Conservation (phyloP, 35 echinoderm and acorn worm species). For the Strongylocentrotus purpuratus region DNA sequence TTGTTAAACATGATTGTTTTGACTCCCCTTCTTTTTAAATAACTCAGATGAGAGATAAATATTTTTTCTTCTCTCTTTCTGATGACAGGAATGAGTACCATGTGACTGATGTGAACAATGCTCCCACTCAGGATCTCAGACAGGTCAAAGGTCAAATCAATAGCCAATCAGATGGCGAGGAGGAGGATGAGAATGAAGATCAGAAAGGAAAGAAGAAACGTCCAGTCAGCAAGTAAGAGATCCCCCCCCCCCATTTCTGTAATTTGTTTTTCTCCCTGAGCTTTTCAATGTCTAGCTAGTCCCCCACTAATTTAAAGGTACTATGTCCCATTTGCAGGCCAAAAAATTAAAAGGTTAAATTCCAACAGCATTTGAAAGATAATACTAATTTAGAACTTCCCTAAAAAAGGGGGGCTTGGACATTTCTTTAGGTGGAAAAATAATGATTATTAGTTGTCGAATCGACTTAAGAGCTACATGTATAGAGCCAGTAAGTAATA, state of each 20-base stretch:
- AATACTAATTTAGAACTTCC: too few species aligned
- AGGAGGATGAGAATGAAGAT: constrained; percentile 47
- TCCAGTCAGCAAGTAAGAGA: constrained; percentile 30
- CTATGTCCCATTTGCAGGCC: too few species aligned
- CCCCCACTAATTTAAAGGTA: too few species aligned
- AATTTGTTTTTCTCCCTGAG: not conserved
- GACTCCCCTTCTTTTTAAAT: not conserved
- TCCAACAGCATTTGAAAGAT: too few species aligned
- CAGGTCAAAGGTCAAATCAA: constrained; percentile 41
- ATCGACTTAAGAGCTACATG: too few species aligned
- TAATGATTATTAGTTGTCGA: too few species aligned
- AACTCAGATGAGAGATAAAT: not conserved
- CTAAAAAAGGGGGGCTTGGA: too few species aligned
- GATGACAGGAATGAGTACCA: constrained; percentile 85
- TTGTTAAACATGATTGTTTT: too few species aligned
- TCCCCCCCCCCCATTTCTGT: not conserved
- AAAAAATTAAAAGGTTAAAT: too few species aligned
- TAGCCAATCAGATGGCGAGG: constrained; percentile 5
- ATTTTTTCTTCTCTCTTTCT: not conserved
- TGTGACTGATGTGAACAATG: constrained; percentile 71
- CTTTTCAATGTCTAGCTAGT: too few species aligned
- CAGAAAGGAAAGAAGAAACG: constrained; percentile 34
- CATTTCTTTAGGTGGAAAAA: too few species aligned
- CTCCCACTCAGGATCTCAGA: constrained; percentile 82
- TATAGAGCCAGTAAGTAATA: too few species aligned